Base-by-base conservation (phyloP, 2,113 vertebrate species). In the Hypomesus transpacificus region DNA sequence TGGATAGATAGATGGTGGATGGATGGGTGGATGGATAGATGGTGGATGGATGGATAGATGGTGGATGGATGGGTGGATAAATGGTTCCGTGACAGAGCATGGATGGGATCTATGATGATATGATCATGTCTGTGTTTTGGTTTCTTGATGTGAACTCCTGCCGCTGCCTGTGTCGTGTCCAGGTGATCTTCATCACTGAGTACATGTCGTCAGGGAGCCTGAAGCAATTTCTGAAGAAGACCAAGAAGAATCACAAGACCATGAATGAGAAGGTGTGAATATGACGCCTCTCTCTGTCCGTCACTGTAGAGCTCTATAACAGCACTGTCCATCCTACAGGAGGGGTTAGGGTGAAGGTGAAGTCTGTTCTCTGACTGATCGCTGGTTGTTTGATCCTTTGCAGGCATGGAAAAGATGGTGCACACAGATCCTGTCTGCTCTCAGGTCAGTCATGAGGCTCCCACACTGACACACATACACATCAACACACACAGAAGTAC, bases 321-420 rank as follows among this genome's bases (percentile, higher is more conserved):
- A 34, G 31, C 31, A 34, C 31, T 6, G 31, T 34, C 31, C 31
- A 34, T 34, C 31, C 31, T 34, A 34, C 31, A 34, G 31, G 31
- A 34, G 31, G 24, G 24, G 24, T 26, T 26, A 26, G 24, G 31
- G 31, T 34, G 5, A 34, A 34, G 39, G 39, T 1, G 39, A 46
- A 46, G 39, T 46, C 1, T 46, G 9, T 8, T 9, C 1, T 46
- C 39, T 46, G 39, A 46, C 4, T 46, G 39, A 46, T 11, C 18
- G n/a, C 20, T 75, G n/a, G 3, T 13, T 59, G 21, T 59, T n/a
- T 84, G 13, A 83, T 78, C 31, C 85, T 68, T 72, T 39, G 51
- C 82, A 99, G 97, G 96, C 97, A 50, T 99, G 96, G 96, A 99
- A 98, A 84, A 91, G 97, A 46, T 99, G 96, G 96, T 98, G 96